Evolutionary conservation across 2,797 vertebrate genomes (phyloP), one percentile per base, ranked within the genome.

Genomic region (Hylomyscus alleni): DNA sequence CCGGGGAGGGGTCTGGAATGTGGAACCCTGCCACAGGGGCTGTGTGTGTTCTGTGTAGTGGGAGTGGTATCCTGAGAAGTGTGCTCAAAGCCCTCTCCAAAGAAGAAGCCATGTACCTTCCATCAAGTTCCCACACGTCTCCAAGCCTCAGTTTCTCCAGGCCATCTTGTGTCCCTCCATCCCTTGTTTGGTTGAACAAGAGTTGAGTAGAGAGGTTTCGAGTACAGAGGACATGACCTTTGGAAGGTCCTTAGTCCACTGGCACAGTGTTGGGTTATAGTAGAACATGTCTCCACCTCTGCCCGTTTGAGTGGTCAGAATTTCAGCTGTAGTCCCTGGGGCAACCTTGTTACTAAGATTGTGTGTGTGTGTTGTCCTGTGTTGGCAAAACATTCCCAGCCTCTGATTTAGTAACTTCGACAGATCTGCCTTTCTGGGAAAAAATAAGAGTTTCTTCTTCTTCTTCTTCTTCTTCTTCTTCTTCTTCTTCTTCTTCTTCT

Each of bases 351-450:
- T 96, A 88, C 97, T 97, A 94, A 97, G 96, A 96, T 88, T 91
- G 92, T 90, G 80, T 88, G 83, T 56, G 40, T 13, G 90, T 96
- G 95, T 94, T 95, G 2, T 73, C 96, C 84, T 92, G 89, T n/a
- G 22, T 94, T 96, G 92, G 76, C 83, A 93, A 88, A 96, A 94
- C 20, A 14, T 97, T 96, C 95, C 89, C 91, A 97, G 95, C 90
- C 58, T 97, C 92, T 9, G 10, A 85, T 95, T 96, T 97, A 97
- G 95, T 93, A 95, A 93, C 95, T 91, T 83, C 92, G 87, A 54
- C 75, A 93, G 75, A 91, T 65, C 65, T 89, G 81, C 54, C 50
- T 91, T 76, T 89, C 89, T 96, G 7, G 4, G 26, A 26, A n/a
- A 58, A 81, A 56, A 58, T 77, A 40, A 22, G 72, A 34, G 7